Percentiles rank a stretch among this genome's conserved stretches.
phyloP scores from a whole-genome alignment of 2,113 vertebrate species.

The Physeter macrocephalus region DNA sequence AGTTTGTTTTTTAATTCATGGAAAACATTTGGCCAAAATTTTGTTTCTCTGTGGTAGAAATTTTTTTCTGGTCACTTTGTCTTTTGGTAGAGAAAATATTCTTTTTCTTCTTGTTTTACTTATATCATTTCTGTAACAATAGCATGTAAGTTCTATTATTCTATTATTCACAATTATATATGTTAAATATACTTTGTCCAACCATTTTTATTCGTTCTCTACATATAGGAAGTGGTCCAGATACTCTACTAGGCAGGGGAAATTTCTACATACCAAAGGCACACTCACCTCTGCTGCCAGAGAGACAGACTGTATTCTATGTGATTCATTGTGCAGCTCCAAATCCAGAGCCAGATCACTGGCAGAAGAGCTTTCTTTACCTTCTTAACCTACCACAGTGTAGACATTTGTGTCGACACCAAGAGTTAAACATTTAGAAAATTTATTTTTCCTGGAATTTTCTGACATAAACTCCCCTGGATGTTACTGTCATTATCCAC shows the following conservation, averaged over 20 bases:
- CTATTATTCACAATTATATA: not conserved
- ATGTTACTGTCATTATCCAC: not conserved
- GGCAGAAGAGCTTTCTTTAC: not conserved
- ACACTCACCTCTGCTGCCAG: not conserved
- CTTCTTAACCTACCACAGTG: not conserved
- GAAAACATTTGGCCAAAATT: not conserved
- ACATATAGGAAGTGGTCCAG: not conserved
- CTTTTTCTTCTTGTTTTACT: not conserved
- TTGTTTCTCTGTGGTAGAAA: not conserved
- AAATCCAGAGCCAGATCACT: not conserved
- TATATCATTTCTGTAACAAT: not conserved
- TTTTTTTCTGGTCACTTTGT: not conserved
- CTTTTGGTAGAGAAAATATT: not conserved
- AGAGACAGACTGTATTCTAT: not conserved
- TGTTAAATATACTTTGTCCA: not conserved
- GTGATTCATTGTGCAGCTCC: not conserved
- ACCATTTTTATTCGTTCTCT: not conserved
- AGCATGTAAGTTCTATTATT: not conserved
- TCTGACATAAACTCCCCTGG: not conserved
- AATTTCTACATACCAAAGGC: not conserved
- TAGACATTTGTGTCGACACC: not conserved
- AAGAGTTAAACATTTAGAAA: not conserved
- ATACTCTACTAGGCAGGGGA: not conserved
- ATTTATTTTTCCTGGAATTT: not conserved
- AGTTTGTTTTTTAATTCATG: not conserved